Evolutionary conservation across 1,140 invertebrate genomes (phyloP).

Genomic region (Papilio machaon): DNA sequence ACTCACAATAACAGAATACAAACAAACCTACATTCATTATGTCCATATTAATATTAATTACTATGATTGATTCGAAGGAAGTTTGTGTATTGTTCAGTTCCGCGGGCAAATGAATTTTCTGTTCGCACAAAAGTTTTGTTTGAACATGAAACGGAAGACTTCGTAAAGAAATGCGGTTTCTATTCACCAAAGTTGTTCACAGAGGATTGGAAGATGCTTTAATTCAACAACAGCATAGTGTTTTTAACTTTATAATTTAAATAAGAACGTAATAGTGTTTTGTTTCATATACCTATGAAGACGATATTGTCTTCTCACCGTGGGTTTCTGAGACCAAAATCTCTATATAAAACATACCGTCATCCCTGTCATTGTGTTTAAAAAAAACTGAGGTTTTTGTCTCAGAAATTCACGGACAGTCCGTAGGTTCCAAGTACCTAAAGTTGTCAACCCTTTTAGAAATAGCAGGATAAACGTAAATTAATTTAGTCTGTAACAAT

Average conservation of each 20-base stretch:
- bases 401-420: too few relatives aligned
- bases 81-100: not conserved
- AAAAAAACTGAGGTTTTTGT: too few relatives aligned
- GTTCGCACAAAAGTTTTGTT: not conserved
- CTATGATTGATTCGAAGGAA: not conserved
- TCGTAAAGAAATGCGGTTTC: conserved; percentile 1
- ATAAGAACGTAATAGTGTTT: too few relatives aligned
- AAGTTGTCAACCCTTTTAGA: too few relatives aligned
- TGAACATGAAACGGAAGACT: not conserved
- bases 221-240: not conserved
- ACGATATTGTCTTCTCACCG: too few relatives aligned
- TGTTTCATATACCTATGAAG: too few relatives aligned
- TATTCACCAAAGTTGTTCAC: not conserved
- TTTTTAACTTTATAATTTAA: too few relatives aligned
- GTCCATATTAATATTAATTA: not conserved
- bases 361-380: not conserved
- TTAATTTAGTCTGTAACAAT: not conserved
- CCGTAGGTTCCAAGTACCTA: too few relatives aligned
- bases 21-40: not conserved
- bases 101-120: not conserved
- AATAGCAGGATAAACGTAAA: not conserved
- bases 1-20: not conserved
- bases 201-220: not conserved
- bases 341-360: too few relatives aligned
- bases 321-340: too few relatives aligned